These are phyloP conservation scores for Holothuria leucospilota DNA, from an alignment of 53 echinoderm and acorn worm genomes.

Conservation along the genomic window DNA sequence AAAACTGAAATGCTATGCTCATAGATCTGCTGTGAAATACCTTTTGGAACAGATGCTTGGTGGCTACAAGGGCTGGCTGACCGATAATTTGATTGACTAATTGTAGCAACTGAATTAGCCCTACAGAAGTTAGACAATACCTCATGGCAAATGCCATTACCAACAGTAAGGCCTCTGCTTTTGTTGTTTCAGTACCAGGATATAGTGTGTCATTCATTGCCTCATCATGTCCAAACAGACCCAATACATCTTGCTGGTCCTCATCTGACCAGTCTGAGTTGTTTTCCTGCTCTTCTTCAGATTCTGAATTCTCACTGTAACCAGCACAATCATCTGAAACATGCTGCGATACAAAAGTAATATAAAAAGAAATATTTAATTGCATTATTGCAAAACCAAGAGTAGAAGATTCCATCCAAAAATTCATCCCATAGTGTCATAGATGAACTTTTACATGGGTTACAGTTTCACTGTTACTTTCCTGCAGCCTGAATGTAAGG, in stretches of 20 bases:
- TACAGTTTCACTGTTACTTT: no score
- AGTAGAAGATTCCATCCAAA: no score
- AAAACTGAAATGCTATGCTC: constrained; percentile 50
- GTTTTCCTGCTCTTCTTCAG: no score
- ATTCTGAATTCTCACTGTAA: no score
- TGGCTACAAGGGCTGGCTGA: constrained; percentile 7
- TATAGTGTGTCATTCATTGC: constrained; percentile 24
- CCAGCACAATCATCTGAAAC: no score
- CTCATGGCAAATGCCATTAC: constrained; percentile 60
- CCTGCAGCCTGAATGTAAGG: no score
- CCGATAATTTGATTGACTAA: constrained; percentile 50
- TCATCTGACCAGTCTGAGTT: no score
- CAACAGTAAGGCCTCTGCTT: constrained; percentile 58
- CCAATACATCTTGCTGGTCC: constrained; percentile 32
- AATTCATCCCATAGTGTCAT: no score
- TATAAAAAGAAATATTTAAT: no score
- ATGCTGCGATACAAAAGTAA: no score
- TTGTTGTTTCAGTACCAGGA: constrained; percentile 27
- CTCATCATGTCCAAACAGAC: constrained; percentile 31
- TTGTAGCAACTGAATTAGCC: constrained; percentile 41
- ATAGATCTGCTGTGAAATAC: constrained; percentile 12
- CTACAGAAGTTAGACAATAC: constrained; percentile 47
- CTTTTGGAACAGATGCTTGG: constrained; percentile 47
- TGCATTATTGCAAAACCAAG: no score
- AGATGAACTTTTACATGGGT: no score